phyloP scores from a whole-genome alignment of 2,888 invertebrate species.

The Venusia cambrica region DNA sequence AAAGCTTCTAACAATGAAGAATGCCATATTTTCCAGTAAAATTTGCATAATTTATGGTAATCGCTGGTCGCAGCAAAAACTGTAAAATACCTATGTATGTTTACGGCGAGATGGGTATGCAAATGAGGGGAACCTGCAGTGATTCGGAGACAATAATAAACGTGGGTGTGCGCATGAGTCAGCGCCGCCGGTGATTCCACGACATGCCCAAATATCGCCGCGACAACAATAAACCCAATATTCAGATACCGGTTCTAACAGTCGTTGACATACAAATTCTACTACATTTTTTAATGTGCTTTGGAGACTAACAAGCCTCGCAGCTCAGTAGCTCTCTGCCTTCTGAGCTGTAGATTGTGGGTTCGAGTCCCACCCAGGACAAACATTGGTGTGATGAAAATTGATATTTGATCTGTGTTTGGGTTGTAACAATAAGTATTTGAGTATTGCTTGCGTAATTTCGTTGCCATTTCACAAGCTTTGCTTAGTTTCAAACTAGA shows the following conservation, averaged over 20 bases:
- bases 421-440: no score
- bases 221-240: slow-evolving; percentile 44
- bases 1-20: no score
- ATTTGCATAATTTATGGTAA: slow-evolving; percentile 29
- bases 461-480: no score
- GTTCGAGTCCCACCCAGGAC: no score
- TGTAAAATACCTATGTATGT: slow-evolving; percentile 30
- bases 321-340: no score
- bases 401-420: no score
- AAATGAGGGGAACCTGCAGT: slow-evolving; percentile 39
- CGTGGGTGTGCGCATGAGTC: slow-evolving; percentile 60
- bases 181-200: slow-evolving; percentile 47
- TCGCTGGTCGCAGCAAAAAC: slow-evolving; percentile 28
- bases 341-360: no score
- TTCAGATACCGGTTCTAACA: slow-evolving; percentile 43
- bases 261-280: slow-evolving; percentile 24
- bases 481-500: no score
- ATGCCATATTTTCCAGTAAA: no score
- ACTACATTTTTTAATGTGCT: slow-evolving; percentile 13
- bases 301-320: no score
- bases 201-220: slow-evolving; percentile 53
- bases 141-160: slow-evolving; percentile 24
- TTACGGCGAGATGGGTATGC: slow-evolving; percentile 45
- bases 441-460: no score
- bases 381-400: no score